Evolutionary conservation across 2,888 invertebrate genomes (phyloP).

Genomic region (Trissonchulus sp.): DNA sequence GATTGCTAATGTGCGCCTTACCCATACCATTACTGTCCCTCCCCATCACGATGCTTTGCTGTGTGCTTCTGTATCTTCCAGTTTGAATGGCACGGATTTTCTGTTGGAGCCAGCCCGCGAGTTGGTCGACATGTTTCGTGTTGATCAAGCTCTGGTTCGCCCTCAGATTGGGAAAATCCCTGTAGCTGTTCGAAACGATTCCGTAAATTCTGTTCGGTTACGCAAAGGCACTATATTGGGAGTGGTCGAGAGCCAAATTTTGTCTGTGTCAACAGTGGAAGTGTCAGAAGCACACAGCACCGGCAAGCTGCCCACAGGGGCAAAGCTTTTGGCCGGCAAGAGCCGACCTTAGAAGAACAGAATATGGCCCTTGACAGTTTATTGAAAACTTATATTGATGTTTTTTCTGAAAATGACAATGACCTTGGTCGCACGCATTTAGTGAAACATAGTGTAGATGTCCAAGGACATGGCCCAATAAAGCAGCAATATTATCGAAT

Average conservation of each 20-base stretch:
- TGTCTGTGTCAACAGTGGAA: neutral
- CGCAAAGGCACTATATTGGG: neutral
- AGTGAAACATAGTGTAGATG: neutral
- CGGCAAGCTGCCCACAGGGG: neutral
- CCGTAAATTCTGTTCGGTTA: neutral
- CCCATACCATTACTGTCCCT: neutral
- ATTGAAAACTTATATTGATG: neutral
- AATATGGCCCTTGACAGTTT: neutral
- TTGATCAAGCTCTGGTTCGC: neutral
- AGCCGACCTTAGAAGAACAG: neutral
- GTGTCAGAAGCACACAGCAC: neutral
- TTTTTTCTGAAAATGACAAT: neutral
- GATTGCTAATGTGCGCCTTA: neutral
- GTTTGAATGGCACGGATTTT: neutral
- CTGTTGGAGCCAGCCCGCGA: neutral
- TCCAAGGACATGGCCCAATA: neutral
- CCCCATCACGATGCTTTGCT: neutral
- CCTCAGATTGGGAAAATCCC: neutral
- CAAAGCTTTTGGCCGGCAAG: neutral
- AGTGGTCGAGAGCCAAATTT: neutral
- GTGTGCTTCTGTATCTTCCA: neutral
- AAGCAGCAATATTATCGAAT: neutral
- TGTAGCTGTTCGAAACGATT: neutral
- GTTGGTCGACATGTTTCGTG: neutral
- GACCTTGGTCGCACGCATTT: slow-evolving; percentile 3